Evolutionary conservation across 2,797 vertebrate species (phyloP), one percentile per base, ranked within the genome.

Genomic region (Eurystomus glaucurus): DNA sequence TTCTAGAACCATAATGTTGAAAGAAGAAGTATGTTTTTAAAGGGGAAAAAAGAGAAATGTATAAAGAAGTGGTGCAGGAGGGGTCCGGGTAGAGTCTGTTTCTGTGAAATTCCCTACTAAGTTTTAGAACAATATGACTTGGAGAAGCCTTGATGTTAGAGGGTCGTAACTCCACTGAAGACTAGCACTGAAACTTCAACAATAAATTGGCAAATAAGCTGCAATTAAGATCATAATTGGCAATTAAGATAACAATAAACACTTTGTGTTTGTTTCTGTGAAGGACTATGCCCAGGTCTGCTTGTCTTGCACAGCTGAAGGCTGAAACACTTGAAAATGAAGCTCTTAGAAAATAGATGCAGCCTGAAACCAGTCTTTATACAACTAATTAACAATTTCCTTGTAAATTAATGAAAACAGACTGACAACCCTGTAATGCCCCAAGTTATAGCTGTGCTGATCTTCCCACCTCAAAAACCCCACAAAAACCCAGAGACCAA

Each of bases 111-210:
- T 76, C 71, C 33, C 72, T 46, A 14, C 8, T 1, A 45, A 20
- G 15, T 37, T 80, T 54, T 81, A 72, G 50, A 70, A 64, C 26
- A 75, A 29, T 14, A 7, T 46, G 35, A 71, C 72, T 89, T 58
- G 48, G 55, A 70, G 45, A 20, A 0, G 5, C 22, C 26, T 72
- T 52, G 3, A 31, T 1, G 0, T 12, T n/a, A 14, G 28, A 70
- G 65, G 28, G 69, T 20, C 23, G 1, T 7, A 84, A 12, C 13
- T 72, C 41, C 23, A 45, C 37, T 26, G 58, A 54, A 80, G n/a
- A 8, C 41, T 28, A 50, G 55, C 43, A 64, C 41, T 45, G 22
- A 23, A 85, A 18, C 31, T 15, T 28, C 58, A 29, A 19, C 46
- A 46, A 13, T 45, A 17, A 57, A 41, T 19, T 35, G 28, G 28